Evolutionary conservation across 2,113 vertebrate genomes (phyloP).

Genomic region (Psettodes erumei): DNA sequence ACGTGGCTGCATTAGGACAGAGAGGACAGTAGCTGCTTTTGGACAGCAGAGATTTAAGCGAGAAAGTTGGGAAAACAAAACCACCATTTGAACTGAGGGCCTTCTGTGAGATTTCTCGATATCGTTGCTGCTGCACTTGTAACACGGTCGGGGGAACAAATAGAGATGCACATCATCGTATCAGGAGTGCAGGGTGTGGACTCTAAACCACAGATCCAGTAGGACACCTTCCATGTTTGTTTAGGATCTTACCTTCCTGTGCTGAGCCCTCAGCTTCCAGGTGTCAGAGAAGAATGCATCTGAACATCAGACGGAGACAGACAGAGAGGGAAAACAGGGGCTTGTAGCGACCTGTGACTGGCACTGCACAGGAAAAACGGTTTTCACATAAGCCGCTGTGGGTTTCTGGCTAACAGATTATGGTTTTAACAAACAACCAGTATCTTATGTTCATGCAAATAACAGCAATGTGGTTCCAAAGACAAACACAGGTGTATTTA

Average conservation of each 20-base stretch:
- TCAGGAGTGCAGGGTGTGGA: constrained; percentile 32
- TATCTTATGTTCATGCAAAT: neutral
- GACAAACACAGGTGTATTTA: neutral
- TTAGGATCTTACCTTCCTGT: constrained; percentile 64
- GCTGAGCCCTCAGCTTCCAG: constrained; percentile 72
- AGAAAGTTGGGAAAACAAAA: too few relatives aligned
- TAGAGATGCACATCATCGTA: neutral
- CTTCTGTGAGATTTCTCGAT: too few relatives aligned
- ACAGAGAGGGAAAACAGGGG: constrained; percentile 35
- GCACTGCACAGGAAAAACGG: neutral
- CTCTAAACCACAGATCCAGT: constrained; percentile 19
- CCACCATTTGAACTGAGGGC: too few relatives aligned
- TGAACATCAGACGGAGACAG: constrained; percentile 48
- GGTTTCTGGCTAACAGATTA: constrained; percentile 12
- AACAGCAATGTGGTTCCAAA: neutral
- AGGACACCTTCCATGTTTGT: constrained; percentile 56
- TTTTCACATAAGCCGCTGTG: constrained; percentile 25
- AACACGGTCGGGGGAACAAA: too few relatives aligned
- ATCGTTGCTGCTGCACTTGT: too few relatives aligned
- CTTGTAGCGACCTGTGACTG: constrained; percentile 68
- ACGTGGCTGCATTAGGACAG: too few relatives aligned
- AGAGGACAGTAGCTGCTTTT: too few relatives aligned
- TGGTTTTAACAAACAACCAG: constrained; percentile 16
- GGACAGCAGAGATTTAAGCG: too few relatives aligned
- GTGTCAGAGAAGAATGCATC: constrained; percentile 74